These are phyloP conservation scores for Trogon surrucura DNA, from an alignment of 2,113 vertebrate genomes.

Conservation along the genomic window DNA sequence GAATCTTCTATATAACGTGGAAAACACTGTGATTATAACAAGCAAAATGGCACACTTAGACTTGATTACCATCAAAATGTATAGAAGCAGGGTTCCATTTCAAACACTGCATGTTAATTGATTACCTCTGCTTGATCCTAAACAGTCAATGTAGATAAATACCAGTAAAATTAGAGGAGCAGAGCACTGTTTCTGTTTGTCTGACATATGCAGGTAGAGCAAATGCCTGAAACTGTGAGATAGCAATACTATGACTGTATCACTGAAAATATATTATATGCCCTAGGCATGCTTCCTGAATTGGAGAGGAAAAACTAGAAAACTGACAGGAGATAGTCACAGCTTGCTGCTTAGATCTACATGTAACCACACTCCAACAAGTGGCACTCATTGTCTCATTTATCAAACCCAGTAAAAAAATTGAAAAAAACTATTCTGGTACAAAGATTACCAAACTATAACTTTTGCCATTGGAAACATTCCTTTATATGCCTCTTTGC, in stretches of 20 bases:
- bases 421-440: not conserved
- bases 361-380: not conserved
- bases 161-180: not conserved
- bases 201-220: not conserved
- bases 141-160: constrained; percentile 1
- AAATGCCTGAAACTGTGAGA: not conserved
- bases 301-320: not conserved
- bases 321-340: not conserved
- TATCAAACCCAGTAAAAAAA: not conserved
- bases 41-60: not conserved
- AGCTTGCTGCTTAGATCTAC: not conserved
- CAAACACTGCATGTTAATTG: not conserved
- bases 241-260: not conserved
- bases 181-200: not conserved
- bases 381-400: not conserved
- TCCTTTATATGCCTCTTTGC: not conserved
- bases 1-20: not conserved
- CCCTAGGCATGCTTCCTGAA: not conserved
- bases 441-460: not conserved
- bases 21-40: not conserved
- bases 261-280: not conserved
- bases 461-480: not conserved
- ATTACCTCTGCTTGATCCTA: not conserved
- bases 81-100: not conserved
- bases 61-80: not conserved